Percentiles rank a stretch among this genome's conserved stretches.
phyloP scores from a whole-genome alignment of 1,140 invertebrate species.

The Grapholita molesta region DNA sequence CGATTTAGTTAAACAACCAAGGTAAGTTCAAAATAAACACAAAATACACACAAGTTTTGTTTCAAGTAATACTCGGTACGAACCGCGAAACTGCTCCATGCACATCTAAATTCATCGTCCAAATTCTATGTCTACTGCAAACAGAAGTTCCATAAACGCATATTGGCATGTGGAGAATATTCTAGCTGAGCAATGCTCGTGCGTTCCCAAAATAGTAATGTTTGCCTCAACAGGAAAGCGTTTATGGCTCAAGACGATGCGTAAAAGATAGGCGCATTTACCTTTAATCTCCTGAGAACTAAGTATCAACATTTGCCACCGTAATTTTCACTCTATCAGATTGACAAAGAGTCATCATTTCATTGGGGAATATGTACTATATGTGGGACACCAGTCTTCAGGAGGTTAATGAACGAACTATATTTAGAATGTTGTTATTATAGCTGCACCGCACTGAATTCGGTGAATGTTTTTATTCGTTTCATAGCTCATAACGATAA shows the following conservation, averaged over 20 bases:
- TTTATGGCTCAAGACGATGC: constrained; percentile 5
- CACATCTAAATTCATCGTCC: neutral
- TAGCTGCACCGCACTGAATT: neutral
- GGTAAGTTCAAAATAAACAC: no score
- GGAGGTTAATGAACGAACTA: constrained; percentile 15
- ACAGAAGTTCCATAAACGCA: neutral
- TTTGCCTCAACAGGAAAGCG: constrained; percentile 8
- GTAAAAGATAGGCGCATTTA: constrained; percentile 16
- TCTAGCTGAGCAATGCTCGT: neutral
- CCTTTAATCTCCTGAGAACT: no score
- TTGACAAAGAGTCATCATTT: no score
- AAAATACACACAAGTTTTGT: no score
- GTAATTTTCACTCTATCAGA: no score
- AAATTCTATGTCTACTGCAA: neutral
- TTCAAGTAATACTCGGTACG: no score
- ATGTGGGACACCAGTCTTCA: no score
- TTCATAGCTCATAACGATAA: neutral
- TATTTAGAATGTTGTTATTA: constrained; percentile 13
- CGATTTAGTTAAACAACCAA: no score
- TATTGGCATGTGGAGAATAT: neutral
- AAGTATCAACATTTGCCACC: no score
- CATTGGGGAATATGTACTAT: no score
- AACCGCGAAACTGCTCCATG: no score
- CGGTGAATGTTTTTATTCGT: neutral
- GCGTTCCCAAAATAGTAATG: constrained; percentile 4